Evolutionary conservation across 2,888 invertebrate species (phyloP), one percentile per base, ranked within the genome.

Genomic region (Pristionchus fissidentatus): DNA sequence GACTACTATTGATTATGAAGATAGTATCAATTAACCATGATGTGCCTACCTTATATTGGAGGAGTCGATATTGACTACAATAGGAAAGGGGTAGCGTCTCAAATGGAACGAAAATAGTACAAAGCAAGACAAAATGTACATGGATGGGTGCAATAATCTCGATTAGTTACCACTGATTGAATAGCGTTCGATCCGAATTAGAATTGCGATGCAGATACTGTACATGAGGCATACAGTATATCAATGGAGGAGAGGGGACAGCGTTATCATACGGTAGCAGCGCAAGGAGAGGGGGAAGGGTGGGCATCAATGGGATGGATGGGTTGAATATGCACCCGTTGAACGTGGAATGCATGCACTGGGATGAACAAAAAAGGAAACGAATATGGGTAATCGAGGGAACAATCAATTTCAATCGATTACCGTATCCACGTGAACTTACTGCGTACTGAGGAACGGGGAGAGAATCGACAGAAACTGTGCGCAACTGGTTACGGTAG

Each of bases 181-280:
- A 22, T 10, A 38, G n/a, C 35, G 38, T 66, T 22, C 66, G 66
- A 38, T 66, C 66, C 38, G 66, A 66, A 66, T 66, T 66, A 66
- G 66, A 66, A 66, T 66, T 38, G 66, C 57, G 57, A 57, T 57
- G 57, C 66, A 62, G 62, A 66, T 66, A 66, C 38, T 66, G 66
- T 66, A 75, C 75, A 75, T 75, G 46, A 35, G 75, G 43, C 35
- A 10, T 73, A 41, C 22, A 15, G 73, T 43, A 46, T 26, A 46
- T 43, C 43, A 73, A 35, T 22, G 73, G 29, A 46, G 26, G 43
- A 46, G 75, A 66, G 22, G 19, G 35, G 29, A 35, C 19, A 38
- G 66, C n/a, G n/a, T n/a, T n/a, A n/a, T n/a, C n/a, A n/a, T n/a
- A n/a, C n/a, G n/a, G 49, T 41, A 75, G n/a, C 29, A 13, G 41